A percentile compares a stretch with the other conserved stretches of the same genome.
phyloP scores from a whole-genome alignment of 1,140 invertebrate genomes.

The Lucilia sericata region DNA sequence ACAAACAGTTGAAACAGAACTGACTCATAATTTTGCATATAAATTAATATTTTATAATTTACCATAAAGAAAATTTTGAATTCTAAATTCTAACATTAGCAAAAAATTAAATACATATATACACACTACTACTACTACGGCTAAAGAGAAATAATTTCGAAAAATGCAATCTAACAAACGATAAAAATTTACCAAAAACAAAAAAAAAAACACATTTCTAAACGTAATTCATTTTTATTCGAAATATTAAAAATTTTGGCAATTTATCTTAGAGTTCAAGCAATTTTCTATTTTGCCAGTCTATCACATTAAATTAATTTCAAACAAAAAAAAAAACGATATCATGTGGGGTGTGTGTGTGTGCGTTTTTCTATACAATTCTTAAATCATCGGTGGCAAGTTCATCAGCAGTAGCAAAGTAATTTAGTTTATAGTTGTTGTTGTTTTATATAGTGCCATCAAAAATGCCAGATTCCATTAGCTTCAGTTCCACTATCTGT shows the following conservation, averaged over 20 bases:
- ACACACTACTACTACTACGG: too few species aligned
- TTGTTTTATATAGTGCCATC: not conserved
- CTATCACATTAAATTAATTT: constrained; percentile 37
- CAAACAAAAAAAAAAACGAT: not conserved
- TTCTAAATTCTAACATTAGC: too few species aligned
- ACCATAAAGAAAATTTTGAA: too few species aligned
- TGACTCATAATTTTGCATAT: too few species aligned
- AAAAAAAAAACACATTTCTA: not conserved
- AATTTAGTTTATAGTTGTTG: not conserved
- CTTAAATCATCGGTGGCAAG: constrained; percentile 18
- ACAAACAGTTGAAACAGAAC: too few species aligned
- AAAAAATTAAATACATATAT: too few species aligned
- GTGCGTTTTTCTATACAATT: too few species aligned
- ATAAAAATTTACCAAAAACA: not conserved
- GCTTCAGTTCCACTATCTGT: constrained; percentile 15
- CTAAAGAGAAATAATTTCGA: too few species aligned
- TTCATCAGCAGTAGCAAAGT: not conserved
- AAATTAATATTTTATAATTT: too few species aligned
- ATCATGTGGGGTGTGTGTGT: too few species aligned
- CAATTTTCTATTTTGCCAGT: constrained; percentile 29
- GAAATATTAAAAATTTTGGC: constrained; percentile 9
- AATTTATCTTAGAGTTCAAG: constrained; percentile 37
- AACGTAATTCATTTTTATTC: not conserved
- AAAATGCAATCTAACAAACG: constrained; percentile 19
- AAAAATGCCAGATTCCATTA: constrained; percentile 41